phyloP scores from a whole-genome alignment of 1,140 invertebrate genomes.

The Globodera rostochiensis region DNA sequence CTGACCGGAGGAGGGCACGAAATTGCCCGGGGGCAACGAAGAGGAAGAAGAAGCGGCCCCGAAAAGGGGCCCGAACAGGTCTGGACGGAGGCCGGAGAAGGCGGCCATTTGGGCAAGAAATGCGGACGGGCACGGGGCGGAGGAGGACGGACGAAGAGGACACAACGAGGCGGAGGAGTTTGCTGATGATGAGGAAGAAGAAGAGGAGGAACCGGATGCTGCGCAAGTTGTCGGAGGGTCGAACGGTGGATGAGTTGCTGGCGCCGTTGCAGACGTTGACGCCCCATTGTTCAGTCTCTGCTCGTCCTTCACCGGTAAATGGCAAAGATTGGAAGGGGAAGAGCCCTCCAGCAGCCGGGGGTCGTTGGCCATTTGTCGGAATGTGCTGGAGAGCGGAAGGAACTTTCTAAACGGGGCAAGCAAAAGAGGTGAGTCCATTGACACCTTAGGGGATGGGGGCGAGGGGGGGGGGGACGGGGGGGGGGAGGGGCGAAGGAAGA shows the following conservation, averaged over 20 bases:
- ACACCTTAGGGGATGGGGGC: constrained; percentile 8
- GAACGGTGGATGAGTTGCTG: not conserved
- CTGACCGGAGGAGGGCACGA: not conserved
- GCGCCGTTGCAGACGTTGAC: not conserved
- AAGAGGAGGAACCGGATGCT: not conserved
- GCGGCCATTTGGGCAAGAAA: constrained; percentile 7
- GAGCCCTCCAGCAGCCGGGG: not conserved
- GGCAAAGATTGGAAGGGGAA: not conserved
- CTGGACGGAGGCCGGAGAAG: constrained; percentile 1
- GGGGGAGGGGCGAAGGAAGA: too few relatives aligned
- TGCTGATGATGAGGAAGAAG: not conserved
- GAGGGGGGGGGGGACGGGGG: too few relatives aligned
- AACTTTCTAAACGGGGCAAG: not conserved
- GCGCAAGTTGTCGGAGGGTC: not conserved
- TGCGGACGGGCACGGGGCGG: not conserved
- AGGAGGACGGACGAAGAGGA: not conserved
- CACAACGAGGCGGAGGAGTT: not conserved
- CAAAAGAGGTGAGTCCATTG: constrained; percentile 8
- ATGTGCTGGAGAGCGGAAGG: not conserved
- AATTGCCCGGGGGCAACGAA: not conserved
- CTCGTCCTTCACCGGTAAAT: not conserved
- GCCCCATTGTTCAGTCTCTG: not conserved
- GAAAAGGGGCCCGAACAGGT: constrained; percentile 7
- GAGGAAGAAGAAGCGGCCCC: not conserved
- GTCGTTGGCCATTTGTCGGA: not conserved